Conservation (phyloP, 2,797 vertebrate species). For the Characodon lateralis region DNA sequence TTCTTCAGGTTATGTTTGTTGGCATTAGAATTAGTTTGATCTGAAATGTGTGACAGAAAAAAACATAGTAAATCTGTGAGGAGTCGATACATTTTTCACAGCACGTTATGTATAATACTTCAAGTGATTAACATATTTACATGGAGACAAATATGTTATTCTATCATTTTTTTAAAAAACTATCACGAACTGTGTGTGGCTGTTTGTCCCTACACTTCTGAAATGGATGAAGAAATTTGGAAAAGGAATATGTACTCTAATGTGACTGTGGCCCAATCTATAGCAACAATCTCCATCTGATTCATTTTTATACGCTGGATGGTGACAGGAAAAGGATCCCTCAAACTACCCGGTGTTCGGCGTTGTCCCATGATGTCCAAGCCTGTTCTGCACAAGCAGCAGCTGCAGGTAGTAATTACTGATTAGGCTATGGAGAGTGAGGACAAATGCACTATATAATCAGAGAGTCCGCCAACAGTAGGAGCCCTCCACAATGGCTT, state of each 20-base stretch:
- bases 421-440: slow-evolving; percentile 82
- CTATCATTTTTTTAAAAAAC: neutral
- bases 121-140: neutral
- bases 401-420: slow-evolving; percentile 88
- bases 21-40: neutral
- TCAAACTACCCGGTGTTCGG: slow-evolving; percentile 45
- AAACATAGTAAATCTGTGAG: neutral
- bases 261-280: neutral
- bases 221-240: neutral
- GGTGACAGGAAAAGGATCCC: slow-evolving; percentile 30
- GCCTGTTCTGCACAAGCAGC: slow-evolving; percentile 58
- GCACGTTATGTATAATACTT: neutral
- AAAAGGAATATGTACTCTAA: neutral
- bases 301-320: slow-evolving; percentile 22
- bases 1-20: neutral
- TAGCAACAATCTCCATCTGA: slow-evolving; percentile 21
- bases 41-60: neutral
- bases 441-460: slow-evolving; percentile 83
- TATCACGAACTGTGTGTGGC: neutral
- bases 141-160: neutral
- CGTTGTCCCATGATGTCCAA: slow-evolving; percentile 60
- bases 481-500: slow-evolving; percentile 83
- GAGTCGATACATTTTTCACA: too few species aligned
- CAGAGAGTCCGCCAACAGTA: slow-evolving; percentile 80
- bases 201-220: neutral